Percentiles rank a stretch among this genome's conserved stretches.
phyloP scores from a whole-genome alignment of 64 coral and sea anemone species.

The Montipora cactus region DNA sequence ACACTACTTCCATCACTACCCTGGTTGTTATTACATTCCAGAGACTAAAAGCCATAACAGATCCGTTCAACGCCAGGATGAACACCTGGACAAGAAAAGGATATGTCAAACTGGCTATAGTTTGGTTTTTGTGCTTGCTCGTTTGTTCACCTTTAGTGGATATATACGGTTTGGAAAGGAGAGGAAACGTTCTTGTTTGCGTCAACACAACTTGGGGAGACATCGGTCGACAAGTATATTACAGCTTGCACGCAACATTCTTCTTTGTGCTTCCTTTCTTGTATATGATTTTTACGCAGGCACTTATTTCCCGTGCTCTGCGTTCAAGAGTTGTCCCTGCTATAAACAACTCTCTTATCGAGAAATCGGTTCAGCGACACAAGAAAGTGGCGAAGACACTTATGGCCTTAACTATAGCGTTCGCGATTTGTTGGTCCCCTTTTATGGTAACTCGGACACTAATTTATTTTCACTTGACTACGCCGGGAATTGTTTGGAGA shows the following conservation, averaged over 20 bases:
- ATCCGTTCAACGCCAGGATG: slow-evolving; percentile 6
- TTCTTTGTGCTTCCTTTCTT: background rate
- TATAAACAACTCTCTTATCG: slow-evolving; percentile 14
- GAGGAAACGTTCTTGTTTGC: background rate
- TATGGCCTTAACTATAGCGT: background rate
- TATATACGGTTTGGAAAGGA: background rate
- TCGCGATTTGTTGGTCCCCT: slow-evolving; percentile 15
- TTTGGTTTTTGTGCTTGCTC: background rate
- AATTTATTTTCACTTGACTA: slow-evolving; percentile 7
- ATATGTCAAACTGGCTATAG: background rate
- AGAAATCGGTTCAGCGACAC: slow-evolving; percentile 1
- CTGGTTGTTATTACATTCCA: slow-evolving; percentile 40
- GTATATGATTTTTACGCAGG: slow-evolving; percentile 34
- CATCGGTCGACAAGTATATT: slow-evolving; percentile 26
- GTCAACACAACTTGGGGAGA: slow-evolving; percentile 20
- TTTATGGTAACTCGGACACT: slow-evolving; percentile 40
- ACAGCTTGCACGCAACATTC: slow-evolving; percentile 11
- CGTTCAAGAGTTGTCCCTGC: background rate
- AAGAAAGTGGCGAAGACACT: slow-evolving; percentile 25
- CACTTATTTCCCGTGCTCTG: background rate
- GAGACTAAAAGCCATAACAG: slow-evolving; percentile 10
- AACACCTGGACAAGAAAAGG: background rate
- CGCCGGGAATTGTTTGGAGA: slow-evolving; percentile 19
- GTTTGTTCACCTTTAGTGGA: background rate
- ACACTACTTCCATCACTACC: slow-evolving; percentile 53